Conservation (phyloP, 2,797 vertebrate genomes). For the Apogon talboti region DNA sequence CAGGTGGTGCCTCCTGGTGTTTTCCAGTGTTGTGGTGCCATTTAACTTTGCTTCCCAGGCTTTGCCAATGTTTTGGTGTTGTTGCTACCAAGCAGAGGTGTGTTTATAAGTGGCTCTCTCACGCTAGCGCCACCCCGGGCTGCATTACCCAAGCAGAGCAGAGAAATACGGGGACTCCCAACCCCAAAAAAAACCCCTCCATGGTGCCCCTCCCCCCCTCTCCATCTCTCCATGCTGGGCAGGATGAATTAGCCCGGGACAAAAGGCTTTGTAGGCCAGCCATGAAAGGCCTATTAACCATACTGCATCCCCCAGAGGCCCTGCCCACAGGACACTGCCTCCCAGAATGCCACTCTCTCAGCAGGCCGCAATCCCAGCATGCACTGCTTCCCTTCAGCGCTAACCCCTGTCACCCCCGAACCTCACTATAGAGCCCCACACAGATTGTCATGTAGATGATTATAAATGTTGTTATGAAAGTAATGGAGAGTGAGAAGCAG, state of each 20-base stretch:
- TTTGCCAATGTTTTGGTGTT: constrained; percentile 71
- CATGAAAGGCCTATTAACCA: constrained; percentile 90
- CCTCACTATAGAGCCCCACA: constrained; percentile 68
- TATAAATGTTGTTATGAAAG: constrained; percentile 79
- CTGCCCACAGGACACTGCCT: constrained; percentile 86
- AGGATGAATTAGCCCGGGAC: constrained; percentile 85
- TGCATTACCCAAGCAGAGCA: constrained; percentile 23
- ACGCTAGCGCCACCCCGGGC: constrained; percentile 68
- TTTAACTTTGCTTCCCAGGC: constrained; percentile 52
- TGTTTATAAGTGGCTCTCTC: constrained; percentile 64
- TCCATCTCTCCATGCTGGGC: constrained; percentile 82
- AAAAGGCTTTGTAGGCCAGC: constrained; percentile 88
- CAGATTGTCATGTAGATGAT: constrained; percentile 85
- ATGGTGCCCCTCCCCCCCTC: constrained; percentile 62
- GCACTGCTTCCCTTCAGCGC: constrained; percentile 81
- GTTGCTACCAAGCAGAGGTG: constrained; percentile 53
- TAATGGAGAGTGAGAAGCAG: constrained; percentile 57
- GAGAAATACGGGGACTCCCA: constrained; percentile 57
- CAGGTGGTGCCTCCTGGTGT: constrained; percentile 57
- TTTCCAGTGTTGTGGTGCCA: constrained; percentile 63
- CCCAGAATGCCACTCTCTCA: constrained; percentile 86
- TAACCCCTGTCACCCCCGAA: constrained; percentile 76
- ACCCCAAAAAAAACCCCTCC: constrained; percentile 57
- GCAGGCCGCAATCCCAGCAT: constrained; percentile 85
- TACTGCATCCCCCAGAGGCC: constrained; percentile 90